These are phyloP conservation scores for Ariopsis seemanni DNA, from an alignment of 2,113 vertebrate genomes.

Conservation along the genomic window DNA sequence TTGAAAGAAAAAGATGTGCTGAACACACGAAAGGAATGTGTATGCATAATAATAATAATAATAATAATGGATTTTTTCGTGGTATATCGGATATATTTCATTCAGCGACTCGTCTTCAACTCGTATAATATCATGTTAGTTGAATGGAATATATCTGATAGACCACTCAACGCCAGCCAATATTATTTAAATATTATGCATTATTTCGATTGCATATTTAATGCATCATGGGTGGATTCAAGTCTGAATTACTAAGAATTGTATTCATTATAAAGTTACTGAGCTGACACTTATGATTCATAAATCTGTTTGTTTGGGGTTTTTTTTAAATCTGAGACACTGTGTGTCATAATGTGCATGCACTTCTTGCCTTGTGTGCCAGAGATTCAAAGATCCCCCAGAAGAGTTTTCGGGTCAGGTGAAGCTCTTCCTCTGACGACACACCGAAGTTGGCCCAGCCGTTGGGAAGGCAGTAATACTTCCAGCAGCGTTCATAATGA, in stretches of 20 bases:
- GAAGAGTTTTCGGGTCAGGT: constrained; percentile 90
- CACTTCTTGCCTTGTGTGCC: constrained; percentile 80
- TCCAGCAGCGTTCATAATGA: constrained; percentile 95
- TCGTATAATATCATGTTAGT: too few relatives aligned
- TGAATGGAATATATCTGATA: too few relatives aligned
- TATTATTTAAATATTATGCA: neutral
- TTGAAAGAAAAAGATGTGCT: too few relatives aligned
- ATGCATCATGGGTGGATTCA: neutral
- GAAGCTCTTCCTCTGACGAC: constrained; percentile 90
- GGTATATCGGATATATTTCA: too few relatives aligned
- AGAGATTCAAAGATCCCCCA: constrained; percentile 95
- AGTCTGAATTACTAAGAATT: neutral
- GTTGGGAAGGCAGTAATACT: constrained; percentile 92
- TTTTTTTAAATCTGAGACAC: neutral
- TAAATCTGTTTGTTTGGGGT: neutral
- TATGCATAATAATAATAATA: too few relatives aligned
- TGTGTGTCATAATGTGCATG: neutral
- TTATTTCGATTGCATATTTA: neutral
- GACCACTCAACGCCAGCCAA: too few relatives aligned
- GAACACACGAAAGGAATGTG: too few relatives aligned
- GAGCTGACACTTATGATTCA: neutral
- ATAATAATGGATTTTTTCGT: too few relatives aligned
- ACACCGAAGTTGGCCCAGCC: constrained; percentile 92
- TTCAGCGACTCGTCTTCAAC: too few relatives aligned
- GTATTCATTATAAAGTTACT: neutral